Base-by-base conservation (phyloP, 2,113 vertebrate species). In the Hylia prasina region DNA sequence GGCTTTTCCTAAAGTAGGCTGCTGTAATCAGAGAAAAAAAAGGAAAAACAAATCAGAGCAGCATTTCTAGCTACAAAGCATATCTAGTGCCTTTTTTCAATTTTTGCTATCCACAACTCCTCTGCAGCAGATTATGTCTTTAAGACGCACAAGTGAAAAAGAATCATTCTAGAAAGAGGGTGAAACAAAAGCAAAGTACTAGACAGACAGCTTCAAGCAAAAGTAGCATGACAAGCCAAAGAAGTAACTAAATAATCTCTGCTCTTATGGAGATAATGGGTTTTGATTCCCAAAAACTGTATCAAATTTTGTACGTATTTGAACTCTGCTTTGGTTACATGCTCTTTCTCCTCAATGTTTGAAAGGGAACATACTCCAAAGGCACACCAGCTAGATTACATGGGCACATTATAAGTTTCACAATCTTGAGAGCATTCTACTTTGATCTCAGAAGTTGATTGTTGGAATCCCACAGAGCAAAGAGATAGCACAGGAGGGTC, bases 391-490 rank as follows among this genome's bases (percentile, higher is more conserved):
- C 78, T 58, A 57, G 89, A 92, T 97, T 88, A 88, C 64, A 89
- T 60, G 25, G 73, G 72, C 78, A 57, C 24, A n/a, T 93, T 94
- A 78, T 90, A 89, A 47, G 10, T 94, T 94, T 88, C 69, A 75
- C 14, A 69, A 95, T 93, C 91, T 68, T 33, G 85, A 94, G 65
- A 94, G 61, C 79, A 48, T 72, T 73, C 88, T 70, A 73, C 97
- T 98, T 97, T 97, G 97, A 98, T 98, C 96, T 98, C 51, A 76
- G 88, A 95, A 97, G 93, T 7, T 33, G 80, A 95, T 96, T 97
- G 82, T 70, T 97, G 93, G 94, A 83, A 86, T 84, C 96, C 96
- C 90, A 88, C 93, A 91, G 96, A 97, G 97, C 61, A 27, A 37
- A 91, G 70, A 94, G 76, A 90, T 66, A 68, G 54, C 87, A 44